Evolutionary conservation across 2,888 invertebrate species (phyloP).

Genomic region (Drosophila mimica): DNA sequence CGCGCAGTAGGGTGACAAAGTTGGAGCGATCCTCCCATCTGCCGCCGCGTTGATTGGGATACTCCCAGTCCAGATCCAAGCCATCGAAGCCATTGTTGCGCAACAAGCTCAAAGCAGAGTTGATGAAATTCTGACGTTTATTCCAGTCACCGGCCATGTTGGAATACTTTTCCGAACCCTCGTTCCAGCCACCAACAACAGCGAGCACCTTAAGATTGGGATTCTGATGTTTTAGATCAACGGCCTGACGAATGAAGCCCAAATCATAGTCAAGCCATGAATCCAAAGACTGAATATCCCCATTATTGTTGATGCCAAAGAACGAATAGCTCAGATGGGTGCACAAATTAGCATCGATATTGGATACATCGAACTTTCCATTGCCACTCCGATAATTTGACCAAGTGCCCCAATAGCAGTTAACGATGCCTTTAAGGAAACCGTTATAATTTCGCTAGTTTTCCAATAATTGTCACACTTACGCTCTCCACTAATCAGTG

Average conservation of each 20-base stretch:
- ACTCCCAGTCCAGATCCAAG: conserved; percentile 96
- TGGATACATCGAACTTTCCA: conserved; percentile 63
- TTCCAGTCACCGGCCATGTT: conserved; percentile 90
- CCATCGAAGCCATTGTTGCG: conserved; percentile 93
- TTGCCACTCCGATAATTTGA: conserved; percentile 65
- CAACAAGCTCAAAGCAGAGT: conserved; percentile 90
- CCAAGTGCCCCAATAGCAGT: conserved; percentile 79
- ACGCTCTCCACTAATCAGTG: conserved; percentile 43
- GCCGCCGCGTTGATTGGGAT: conserved; percentile 87
- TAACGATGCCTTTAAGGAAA: conserved; percentile 60
- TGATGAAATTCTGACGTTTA: conserved; percentile 90
- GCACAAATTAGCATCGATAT: conserved; percentile 69
- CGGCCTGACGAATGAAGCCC: conserved; percentile 65
- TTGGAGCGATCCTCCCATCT: conserved; percentile 89
- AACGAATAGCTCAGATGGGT: conserved; percentile 77
- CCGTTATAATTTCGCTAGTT: background rate
- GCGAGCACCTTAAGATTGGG: conserved; percentile 88
- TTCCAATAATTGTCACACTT: conserved; percentile 11
- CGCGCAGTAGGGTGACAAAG: conserved; percentile 85
- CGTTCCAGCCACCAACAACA: conserved; percentile 97
- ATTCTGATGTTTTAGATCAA: conserved; percentile 60
- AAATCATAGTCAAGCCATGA: conserved; percentile 65
- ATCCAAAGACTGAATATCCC: conserved; percentile 61
- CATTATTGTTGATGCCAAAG: conserved; percentile 70
- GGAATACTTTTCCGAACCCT: conserved; percentile 95